These are phyloP conservation scores for Apogon talboti DNA, from an alignment of 2,797 vertebrate species.

Conservation along the genomic window DNA sequence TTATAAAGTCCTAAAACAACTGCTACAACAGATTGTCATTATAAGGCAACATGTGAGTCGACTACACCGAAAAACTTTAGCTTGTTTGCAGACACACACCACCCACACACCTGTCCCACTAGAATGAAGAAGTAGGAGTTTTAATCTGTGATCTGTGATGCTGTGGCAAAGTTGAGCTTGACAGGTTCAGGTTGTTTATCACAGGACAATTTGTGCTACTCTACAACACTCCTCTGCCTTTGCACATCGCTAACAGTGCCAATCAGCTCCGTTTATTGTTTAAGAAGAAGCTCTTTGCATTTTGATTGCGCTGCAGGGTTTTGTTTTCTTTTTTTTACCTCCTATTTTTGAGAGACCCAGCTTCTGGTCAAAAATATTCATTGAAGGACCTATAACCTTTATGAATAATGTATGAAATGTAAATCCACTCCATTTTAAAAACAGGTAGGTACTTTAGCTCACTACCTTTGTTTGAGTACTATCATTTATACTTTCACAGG, in stretches of 20 bases:
- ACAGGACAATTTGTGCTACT: neutral
- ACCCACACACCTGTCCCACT: conserved; percentile 30
- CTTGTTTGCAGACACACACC: conserved; percentile 37
- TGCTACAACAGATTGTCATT: conserved; percentile 14
- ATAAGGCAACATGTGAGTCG: conserved; percentile 6
- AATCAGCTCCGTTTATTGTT: neutral
- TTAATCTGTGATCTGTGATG: conserved; percentile 22
- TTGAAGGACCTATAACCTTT: conserved; percentile 15
- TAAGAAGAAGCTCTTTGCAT: conserved; percentile 1
- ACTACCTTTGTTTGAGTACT: neutral
- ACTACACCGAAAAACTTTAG: conserved; percentile 3
- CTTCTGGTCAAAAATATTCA: conserved; percentile 6
- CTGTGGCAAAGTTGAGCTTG: conserved; percentile 22
- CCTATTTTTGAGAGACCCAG: conserved; percentile 3
- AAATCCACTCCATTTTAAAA: conserved; percentile 15
- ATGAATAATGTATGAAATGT: conserved; percentile 17
- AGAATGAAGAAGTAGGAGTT: conserved; percentile 33
- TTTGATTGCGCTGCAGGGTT: neutral
- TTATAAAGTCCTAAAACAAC: conserved; percentile 12
- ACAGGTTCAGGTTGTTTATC: conserved; percentile 4
- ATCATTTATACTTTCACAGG: neutral
- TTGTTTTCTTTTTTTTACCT: no score
- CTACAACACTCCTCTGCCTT: neutral
- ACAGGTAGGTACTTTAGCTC: conserved; percentile 1
- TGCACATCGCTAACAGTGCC: conserved; percentile 14